Evolutionary conservation across 2,888 invertebrate genomes (phyloP), one percentile per base, ranked within the genome.

Genomic region (Volucella inflata): DNA sequence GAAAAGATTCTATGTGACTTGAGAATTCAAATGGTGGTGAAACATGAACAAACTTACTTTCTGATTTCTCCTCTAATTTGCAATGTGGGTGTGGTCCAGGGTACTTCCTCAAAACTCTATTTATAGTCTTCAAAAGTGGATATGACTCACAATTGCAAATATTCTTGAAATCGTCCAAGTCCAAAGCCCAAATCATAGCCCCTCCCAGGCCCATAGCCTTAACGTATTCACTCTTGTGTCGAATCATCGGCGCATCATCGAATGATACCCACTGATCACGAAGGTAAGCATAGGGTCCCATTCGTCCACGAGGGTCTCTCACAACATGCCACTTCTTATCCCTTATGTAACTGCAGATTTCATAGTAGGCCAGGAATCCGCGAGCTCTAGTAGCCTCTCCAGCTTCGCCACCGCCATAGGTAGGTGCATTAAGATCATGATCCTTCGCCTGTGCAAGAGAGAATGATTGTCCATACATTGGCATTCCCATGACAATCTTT

Each of bases 251-350:
- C 44, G 95, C 94, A 90, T 98, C 98, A 90, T 98, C 98, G 89
- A 97, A 98, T 8, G 97, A 97, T 8, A 98, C 98, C 98, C 98
- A 98, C 89, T 98, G 98, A 90, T 97, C 97, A 93, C 79, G 94
- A 0, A 87, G 92, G 87, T 95, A 96, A 0, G 98, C 97, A 89
- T 97, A 98, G 0, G 98, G 98, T 0, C 98, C 98, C 92, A 98
- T 97, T 21, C 96, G 93, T 57, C 96, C 96, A 68, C 95, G 94
- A 0, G 95, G 94, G 90, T 98, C 97, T 74, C 96, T 94, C 0
- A 95, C 94, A 8, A 97, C 95, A 46, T 94, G 94, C 97, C 97
- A 97, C 1, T 95, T 96, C 77, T 94, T 94, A 1, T 94, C 93
- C 87, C 95, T 94, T 17, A 97, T 94, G 87, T 96, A 95, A 64